Percentiles rank a stretch among this genome's conserved stretches.
phyloP scores from a whole-genome alignment of 1,140 invertebrate species.

The Macrobrachium nipponense region DNA sequence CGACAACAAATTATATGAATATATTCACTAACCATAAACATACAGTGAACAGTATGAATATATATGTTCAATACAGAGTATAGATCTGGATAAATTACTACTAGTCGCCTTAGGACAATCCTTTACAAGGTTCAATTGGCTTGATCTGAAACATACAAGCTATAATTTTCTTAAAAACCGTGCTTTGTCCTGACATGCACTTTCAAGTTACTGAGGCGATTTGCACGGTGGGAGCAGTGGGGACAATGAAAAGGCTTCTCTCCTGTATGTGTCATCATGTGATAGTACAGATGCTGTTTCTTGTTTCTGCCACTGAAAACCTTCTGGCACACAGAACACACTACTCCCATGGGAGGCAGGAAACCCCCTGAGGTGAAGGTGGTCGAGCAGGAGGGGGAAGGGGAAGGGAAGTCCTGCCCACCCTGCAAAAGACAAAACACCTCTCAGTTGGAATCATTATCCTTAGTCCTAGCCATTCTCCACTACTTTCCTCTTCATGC shows the following conservation, averaged over 20 bases:
- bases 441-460: conserved; percentile 31
- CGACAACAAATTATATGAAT: too few species aligned
- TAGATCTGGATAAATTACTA: too few species aligned
- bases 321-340: conserved; percentile 96
- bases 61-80: too few species aligned
- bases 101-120: too few species aligned
- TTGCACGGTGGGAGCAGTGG: conserved; percentile 62
- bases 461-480: neutral
- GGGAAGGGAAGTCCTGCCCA: conserved; percentile 35
- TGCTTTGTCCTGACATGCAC: conserved; percentile 53
- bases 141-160: too few species aligned
- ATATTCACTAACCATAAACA: too few species aligned
- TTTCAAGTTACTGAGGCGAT: conserved; percentile 56
- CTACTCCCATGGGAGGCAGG: conserved; percentile 24
- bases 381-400: too few species aligned
- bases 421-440: conserved; percentile 58
- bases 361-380: conserved; percentile 36
- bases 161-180: conserved; percentile 11
- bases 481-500: neutral
- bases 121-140: too few species aligned
- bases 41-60: too few species aligned
- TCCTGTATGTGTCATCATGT: conserved; percentile 95
- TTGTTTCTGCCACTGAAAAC: conserved; percentile 97
- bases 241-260: conserved; percentile 99
- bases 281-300: conserved; percentile 81